Evolutionary conservation across 2,113 vertebrate species (phyloP), one percentile per base, ranked within the genome.

Genomic region (Neoarius graeffei): DNA sequence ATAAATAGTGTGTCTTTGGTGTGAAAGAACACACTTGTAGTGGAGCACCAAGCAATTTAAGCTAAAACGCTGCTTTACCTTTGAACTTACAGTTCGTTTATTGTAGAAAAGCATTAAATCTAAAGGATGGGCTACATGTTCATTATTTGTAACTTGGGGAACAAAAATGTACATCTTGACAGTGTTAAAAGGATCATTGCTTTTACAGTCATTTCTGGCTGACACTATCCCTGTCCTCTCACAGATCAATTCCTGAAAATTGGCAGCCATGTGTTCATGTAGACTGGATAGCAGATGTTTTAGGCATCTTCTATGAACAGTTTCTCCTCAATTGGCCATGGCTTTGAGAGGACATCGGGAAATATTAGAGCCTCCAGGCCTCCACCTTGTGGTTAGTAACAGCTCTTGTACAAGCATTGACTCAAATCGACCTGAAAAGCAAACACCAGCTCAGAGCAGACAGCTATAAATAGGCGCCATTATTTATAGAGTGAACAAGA

Each of bases 321-420:
- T 87, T 87, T 69, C 77, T 56, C 77, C 62, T 81, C 85, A 81
- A 81, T 87, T 81, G 64, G 27, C 77, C 66, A 56, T 87, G 77
- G 76, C 62, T 81, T 69, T 59, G 64, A 87, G 30, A 87, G 62
- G 85, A 87, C 85, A 87, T 81, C 77, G 52, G 85, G 62, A 87
- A 87, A 87, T 66, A 87, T 83, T 88, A 57, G 87, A 93, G 93
- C 81, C 92, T 94, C 94, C 92, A 94, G 91, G 85, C 86, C 93
- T 91, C 95, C 94, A 94, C 93, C 95, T 95, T 94, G 94, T 94
- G 95, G 95, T 89, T 86, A 79, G 89, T 91, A 7, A 86, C 89
- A 90, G 94, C 88, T 93, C 92, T 85, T 92, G 89, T 82, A 87
- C 82, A 8, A 92, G 86, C 90, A 88, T 92, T 73, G 88, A 90